Conservation (phyloP, 1,140 invertebrate species). For the Drosophila baimaii region DNA sequence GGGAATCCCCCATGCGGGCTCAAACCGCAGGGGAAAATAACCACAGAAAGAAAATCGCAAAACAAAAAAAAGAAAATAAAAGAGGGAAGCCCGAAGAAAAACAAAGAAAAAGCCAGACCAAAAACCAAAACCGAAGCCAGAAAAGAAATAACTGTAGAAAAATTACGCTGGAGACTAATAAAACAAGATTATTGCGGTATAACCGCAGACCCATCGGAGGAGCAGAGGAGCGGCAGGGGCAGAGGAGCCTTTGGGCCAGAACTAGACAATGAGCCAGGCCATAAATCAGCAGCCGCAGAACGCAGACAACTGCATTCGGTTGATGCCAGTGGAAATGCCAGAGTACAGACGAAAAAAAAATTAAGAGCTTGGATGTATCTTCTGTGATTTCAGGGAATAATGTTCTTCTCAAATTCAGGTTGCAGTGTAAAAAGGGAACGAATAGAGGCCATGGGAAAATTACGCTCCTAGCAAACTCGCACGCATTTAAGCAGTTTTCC, state of each 20-base stretch:
- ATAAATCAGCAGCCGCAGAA: conserved; percentile 65
- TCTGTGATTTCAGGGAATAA: too few species aligned
- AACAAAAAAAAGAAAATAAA: neutral
- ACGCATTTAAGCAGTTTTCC: conserved; percentile 41
- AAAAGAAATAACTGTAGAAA: conserved; percentile 63
- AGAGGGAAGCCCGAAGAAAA: conserved; percentile 14
- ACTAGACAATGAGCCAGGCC: conserved; percentile 65
- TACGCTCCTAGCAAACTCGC: conserved; percentile 8
- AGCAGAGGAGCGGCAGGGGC: neutral
- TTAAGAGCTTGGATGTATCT: too few species aligned
- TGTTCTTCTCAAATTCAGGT: neutral
- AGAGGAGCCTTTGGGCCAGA: conserved; percentile 4
- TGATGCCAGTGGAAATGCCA: conserved; percentile 14
- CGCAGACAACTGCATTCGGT: conserved; percentile 46
- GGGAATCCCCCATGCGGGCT: conserved; percentile 16
- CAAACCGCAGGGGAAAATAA: conserved; percentile 42
- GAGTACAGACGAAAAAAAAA: neutral
- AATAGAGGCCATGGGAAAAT: neutral
- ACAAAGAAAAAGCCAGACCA: conserved; percentile 21
- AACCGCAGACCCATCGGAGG: conserved; percentile 61
- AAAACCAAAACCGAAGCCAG: conserved; percentile 27
- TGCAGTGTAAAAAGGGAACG: neutral
- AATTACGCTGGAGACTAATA: conserved; percentile 76
- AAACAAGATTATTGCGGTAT: conserved; percentile 76
- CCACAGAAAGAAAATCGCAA: conserved; percentile 21